Evolutionary conservation across 2,113 vertebrate species (phyloP), one percentile per base, ranked within the genome.

Genomic region (Anser brachyrhynchus): DNA sequence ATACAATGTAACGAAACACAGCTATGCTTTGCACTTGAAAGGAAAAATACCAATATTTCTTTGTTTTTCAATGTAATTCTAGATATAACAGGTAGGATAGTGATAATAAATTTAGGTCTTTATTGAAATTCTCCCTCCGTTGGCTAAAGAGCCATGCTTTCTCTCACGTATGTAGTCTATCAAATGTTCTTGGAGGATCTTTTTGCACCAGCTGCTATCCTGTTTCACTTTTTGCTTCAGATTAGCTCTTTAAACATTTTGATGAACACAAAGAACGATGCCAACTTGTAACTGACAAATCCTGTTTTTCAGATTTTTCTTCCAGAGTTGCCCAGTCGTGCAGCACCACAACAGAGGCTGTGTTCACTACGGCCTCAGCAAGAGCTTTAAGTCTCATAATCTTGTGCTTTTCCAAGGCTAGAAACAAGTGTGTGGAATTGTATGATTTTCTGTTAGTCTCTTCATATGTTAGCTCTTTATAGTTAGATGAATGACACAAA

Each of bases 21-120:
- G 93, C 95, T 93, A 97, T 19, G 57, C 96, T 96, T 96, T 92
- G 75, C 96, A 93, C 64, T 89, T 96, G 83, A 80, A 95, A 94
- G 90, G 90, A 97, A 93, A 90, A 92, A 72, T 0, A 1, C 46
- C 82, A 90, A 90, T 86, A 89, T 97, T 97, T 92, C 78, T 95
- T 97, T 97, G 90, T 95, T 93, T 91, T 97, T 61, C 87, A 69
- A 22, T 2, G 64, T 95, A 88, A 92, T 93, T 96, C 77, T 85
- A 85, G 72, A 33, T 85, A 92, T 88, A 76, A 92, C 91, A 67
- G 58, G 54, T 89, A 75, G 96, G 92, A 96, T 75, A 73, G 41
- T 49, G 92, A 94, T 93, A 97, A 96, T 88, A 89, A 95, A 92
- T 89, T 67, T 61, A 81, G 74, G 23, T 80, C 44, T 84, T 57